Base-by-base conservation (phyloP, 2,797 vertebrate genomes). In the Anolis apletophallus region DNA sequence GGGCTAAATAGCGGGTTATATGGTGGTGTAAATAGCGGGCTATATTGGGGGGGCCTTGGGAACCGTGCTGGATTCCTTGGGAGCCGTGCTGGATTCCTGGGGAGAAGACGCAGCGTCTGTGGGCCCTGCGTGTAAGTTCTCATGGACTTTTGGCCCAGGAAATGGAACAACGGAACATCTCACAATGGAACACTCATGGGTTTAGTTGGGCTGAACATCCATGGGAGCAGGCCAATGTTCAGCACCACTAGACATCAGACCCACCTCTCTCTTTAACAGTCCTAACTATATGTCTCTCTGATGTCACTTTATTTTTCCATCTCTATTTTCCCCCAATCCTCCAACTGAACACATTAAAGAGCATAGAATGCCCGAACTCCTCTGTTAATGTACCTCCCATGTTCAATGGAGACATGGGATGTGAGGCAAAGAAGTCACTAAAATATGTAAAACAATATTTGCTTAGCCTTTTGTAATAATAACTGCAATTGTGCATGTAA, bases 391-490 rank as follows among this genome's bases (percentile, higher is more conserved):
- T 23, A 23, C 5, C 19, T 8, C 19, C 21, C 4, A 7, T 23
- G 3, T 61, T 61, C 19, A 61, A 2, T 23, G 5, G 19, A 23
- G 5, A 59, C 17, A 5, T 57, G 17, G 19, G 19, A 67, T 1
- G 11, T 2, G 13, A 23, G 26, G 61, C 2, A 3, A 29, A 29
- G 61, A 67, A 29, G 26, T 26, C 26, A 67, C 5, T 4, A 26
- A 19, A 29, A 26, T 3, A 67, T 10, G 7, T 29, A 3, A 0
- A 8, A 1, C 40, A 3, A 40, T 5, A 0, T 40, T 1, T 7
- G 26, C 11, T 1, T 40, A 40, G 40, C 40, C 40, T 40, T 40
- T 40, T 40, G 40, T 40, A 46, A 46, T 46, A 46, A 46, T 46
- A 12, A 26, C 64, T n/a, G 64, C 2, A 29, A 29, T 2, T 21